Conservation (phyloP, 2,888 invertebrate genomes). For the Nasonia oneida region DNA sequence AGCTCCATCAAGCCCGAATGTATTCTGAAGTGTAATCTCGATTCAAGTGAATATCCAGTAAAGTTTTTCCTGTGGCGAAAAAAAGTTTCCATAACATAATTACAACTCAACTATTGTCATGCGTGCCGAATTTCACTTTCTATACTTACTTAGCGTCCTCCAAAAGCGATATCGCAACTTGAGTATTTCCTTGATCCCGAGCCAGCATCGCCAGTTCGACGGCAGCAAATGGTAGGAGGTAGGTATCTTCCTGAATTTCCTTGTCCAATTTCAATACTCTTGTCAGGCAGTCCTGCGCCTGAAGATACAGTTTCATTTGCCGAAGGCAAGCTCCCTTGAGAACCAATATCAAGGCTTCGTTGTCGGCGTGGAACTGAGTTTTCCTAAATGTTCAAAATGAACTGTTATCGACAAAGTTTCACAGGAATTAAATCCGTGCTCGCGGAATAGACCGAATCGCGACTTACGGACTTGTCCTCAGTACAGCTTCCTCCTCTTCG, state of each 20-base stretch:
- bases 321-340: slow-evolving; percentile 91
- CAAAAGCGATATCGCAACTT: slow-evolving; percentile 86
- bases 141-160: slow-evolving; percentile 89
- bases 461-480: slow-evolving; percentile 70
- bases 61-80: slow-evolving; percentile 87
- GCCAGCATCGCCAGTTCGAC: slow-evolving; percentile 92
- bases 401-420: background rate
- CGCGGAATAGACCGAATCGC: background rate
- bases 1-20: slow-evolving; percentile 85
- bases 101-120: background rate
- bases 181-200: slow-evolving; percentile 84
- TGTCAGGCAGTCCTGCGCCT: slow-evolving; percentile 88
- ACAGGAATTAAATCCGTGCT: background rate
- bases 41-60: slow-evolving; percentile 92
- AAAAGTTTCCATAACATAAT: background rate
- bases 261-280: slow-evolving; percentile 85
- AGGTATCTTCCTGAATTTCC: slow-evolving; percentile 89
- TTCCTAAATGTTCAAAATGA: slow-evolving; percentile 65
- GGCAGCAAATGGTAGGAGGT: slow-evolving; percentile 91
- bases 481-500: slow-evolving; percentile 79
- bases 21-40: slow-evolving; percentile 93
- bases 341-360: slow-evolving; percentile 87
- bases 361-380: slow-evolving; percentile 84
- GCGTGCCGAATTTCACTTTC: background rate
- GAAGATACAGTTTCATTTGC: slow-evolving; percentile 87